These are phyloP conservation scores for Eupithecia dodoneata DNA, from an alignment of 2,888 invertebrate genomes.

Conservation along the genomic window DNA sequence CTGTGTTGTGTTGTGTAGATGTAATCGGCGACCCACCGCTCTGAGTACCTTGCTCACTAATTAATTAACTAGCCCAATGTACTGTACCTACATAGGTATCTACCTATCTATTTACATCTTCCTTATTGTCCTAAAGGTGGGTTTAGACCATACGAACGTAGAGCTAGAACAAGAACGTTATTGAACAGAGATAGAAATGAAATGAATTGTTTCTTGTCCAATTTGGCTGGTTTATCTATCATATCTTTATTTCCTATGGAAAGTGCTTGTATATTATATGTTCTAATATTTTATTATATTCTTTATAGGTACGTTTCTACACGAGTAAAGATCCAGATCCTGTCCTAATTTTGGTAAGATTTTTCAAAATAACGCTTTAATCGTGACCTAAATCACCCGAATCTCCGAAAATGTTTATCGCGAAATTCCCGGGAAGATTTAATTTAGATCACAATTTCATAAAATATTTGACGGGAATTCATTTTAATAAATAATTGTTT, in stretches of 20 bases:
- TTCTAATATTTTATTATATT: not conserved
- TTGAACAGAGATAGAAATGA: no score
- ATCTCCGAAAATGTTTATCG: not conserved
- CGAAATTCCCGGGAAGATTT: not conserved
- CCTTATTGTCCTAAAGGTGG: not conserved
- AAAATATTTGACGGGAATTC: slow-evolving; percentile 1
- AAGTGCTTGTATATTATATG: no score
- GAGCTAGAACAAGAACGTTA: no score
- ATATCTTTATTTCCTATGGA: not conserved
- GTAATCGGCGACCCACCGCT: not conserved
- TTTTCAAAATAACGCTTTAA: not conserved
- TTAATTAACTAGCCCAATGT: not conserved
- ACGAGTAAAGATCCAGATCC: not conserved
- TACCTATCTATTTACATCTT: not conserved
- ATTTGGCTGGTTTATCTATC: not conserved
- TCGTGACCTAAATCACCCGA: not conserved
- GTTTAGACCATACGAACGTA: no score
- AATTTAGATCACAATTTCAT: slow-evolving; percentile 8
- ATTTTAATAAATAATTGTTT: slow-evolving; percentile 7
- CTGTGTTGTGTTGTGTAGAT: no score
- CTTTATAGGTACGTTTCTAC: not conserved
- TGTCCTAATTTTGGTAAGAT: not conserved
- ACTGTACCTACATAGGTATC: not conserved
- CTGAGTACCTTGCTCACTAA: not conserved
- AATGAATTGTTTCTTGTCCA: not conserved